phyloP scores from a whole-genome alignment of 2,797 vertebrate genomes.

The Sebastolobus alascanus region DNA sequence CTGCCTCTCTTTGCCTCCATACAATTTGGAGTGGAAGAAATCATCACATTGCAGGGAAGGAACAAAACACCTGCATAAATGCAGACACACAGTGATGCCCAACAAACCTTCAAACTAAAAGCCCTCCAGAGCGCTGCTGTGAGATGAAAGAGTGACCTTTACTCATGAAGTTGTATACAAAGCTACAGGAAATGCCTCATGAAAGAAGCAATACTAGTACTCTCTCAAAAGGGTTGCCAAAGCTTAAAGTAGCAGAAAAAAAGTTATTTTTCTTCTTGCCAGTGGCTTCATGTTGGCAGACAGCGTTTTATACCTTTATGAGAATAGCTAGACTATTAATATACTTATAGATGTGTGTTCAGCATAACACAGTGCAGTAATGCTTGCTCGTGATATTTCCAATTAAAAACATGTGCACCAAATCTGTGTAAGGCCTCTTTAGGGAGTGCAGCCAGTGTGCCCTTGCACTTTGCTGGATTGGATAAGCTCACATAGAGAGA shows the following conservation, averaged over 20 bases:
- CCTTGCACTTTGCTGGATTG: background rate
- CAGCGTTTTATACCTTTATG: background rate
- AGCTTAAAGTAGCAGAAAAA: background rate
- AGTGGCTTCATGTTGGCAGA: background rate
- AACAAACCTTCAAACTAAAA: slow-evolving; percentile 6
- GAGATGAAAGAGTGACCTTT: background rate
- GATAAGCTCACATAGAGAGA: background rate
- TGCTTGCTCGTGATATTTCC: background rate
- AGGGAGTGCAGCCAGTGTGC: background rate
- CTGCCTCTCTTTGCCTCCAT: background rate
- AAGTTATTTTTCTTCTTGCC: background rate
- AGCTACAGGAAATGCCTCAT: background rate
- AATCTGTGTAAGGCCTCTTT: background rate
- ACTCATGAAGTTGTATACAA: background rate
- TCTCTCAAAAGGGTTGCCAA: background rate
- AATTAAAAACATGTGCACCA: background rate
- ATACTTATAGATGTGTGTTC: background rate
- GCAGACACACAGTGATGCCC: background rate
- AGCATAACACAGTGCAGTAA: background rate
- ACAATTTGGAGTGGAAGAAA: background rate
- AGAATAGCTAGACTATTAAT: background rate
- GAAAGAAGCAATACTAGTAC: background rate
- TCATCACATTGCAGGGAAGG: background rate
- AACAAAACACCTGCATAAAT: background rate
- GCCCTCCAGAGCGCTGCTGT: background rate